Base-by-base conservation (phyloP, 2,797 vertebrate species). In the Vireo griseus region DNA sequence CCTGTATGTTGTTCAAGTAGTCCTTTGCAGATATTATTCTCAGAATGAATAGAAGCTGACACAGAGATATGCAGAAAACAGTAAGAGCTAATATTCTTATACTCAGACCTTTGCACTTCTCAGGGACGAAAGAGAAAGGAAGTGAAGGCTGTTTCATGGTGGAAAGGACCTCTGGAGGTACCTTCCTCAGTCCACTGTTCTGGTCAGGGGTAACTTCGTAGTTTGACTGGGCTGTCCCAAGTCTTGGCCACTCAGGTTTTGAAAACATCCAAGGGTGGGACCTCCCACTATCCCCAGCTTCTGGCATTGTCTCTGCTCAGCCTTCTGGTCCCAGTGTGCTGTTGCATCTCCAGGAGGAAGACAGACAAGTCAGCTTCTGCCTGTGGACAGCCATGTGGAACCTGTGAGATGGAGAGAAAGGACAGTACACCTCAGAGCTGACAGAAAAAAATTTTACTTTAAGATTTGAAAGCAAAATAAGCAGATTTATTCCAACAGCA, bases 271-370 rank as follows among this genome's bases (percentile, higher is more conserved):
- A 39, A 7, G 12, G 15, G 1, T 54, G 47, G 13, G 8, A 8
- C 5, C 8, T 54, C 10, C 22, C 17, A 22, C 6, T 14, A 11
- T 73, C 8, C 39, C 12, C 0, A 1, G 37, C 50, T 48, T 72
- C 67, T 68, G 50, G 12, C 9, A 8, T 69, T 47, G n/a, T 19
- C 5, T 71, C 33, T 79, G n/a, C 63, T 90, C 11, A 50, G 39
- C 28, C 24, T 77, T 9, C 25, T 77, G 31, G 5, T 83, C 29
- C 42, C 39, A 28, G 9, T 0, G 0, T 33, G 51, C 10, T 66
- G 18, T 55, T 82, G 11, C 26, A 68, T 5, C 37, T 39, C 40
- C 50, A 37, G 33, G 61, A 74, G 20, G 12, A 28, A 28, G 45
- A 13, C 8, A 51, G 13, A 12, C 0, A 13, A 19, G 16, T 50